Evolutionary conservation across 2,888 invertebrate genomes (phyloP).

Genomic region (Galerucella pusilla): DNA sequence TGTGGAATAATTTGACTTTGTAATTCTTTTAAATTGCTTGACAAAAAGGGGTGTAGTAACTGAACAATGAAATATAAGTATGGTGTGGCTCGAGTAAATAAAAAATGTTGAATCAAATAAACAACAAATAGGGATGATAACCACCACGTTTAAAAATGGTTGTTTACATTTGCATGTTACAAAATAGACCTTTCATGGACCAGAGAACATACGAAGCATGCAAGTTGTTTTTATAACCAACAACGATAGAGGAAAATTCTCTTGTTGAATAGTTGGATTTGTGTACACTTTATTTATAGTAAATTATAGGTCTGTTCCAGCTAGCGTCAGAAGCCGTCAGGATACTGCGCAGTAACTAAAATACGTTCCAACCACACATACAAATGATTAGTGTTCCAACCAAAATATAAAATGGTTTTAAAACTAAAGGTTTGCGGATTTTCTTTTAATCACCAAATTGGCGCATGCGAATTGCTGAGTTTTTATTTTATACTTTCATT

Average conservation of each 20-base stretch:
- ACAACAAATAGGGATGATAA: not conserved
- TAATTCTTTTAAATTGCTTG: not conserved
- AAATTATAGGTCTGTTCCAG: not conserved
- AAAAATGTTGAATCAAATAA: not conserved
- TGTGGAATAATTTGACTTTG: not conserved
- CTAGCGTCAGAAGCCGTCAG: no score
- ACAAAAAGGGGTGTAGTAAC: not conserved
- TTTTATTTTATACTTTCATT: no score
- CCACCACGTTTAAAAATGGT: not conserved
- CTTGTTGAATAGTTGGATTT: not conserved
- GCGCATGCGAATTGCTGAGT: no score
- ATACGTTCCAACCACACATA: no score
- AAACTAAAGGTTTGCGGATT: no score
- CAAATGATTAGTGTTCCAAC: no score
- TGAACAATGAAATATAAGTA: not conserved
- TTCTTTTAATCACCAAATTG: no score
- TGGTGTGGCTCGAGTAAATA: not conserved
- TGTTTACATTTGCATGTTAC: slow-evolving; percentile 1
- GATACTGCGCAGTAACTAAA: no score
- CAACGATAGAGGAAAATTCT: not conserved
- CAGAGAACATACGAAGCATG: not conserved
- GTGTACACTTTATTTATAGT: not conserved
- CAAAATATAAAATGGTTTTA: no score
- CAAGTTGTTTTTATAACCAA: slow-evolving; percentile 1
- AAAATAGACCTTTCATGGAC: slow-evolving; percentile 1